Conservation (phyloP, 2,888 invertebrate species). For the Ischnus inquisitorius region DNA sequence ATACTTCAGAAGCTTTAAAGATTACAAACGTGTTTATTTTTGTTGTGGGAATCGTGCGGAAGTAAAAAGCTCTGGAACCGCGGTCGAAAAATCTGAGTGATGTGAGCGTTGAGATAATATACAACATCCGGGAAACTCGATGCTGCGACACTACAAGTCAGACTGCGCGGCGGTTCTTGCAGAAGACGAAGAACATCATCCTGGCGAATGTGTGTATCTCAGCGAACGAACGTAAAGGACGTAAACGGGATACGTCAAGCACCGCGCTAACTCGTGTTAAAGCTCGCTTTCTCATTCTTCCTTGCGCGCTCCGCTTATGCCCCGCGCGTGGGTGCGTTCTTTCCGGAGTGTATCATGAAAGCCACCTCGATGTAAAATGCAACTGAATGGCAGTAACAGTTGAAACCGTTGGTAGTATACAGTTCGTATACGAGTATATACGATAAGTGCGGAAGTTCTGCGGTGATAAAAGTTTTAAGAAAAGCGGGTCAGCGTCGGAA, state of each 20-base stretch:
- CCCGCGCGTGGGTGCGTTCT: conserved; percentile 4
- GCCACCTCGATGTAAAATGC: neutral
- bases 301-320: neutral
- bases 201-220: neutral
- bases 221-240: conserved; percentile 38
- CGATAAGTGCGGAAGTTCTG: neutral
- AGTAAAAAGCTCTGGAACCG: neutral
- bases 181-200: neutral
- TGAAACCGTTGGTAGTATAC: conserved; percentile 14
- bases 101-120: conserved; percentile 8
- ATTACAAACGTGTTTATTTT: neutral
- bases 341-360: conserved; percentile 16
- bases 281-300: conserved; percentile 35
- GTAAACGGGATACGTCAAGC: conserved; percentile 35
- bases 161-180: neutral
- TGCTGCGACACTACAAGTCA: neutral
- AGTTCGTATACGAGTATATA: neutral
- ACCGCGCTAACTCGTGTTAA: conserved; percentile 19
- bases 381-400: conserved; percentile 6
- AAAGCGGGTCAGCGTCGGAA: neutral
- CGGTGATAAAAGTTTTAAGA: neutral
- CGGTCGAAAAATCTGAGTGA: neutral
- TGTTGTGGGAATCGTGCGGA: neutral
- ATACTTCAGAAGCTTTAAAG: neutral
- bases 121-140: conserved; percentile 1